These are phyloP conservation scores for Cynopterus brachyotis DNA, from an alignment of 2,113 vertebrate species.

Conservation along the genomic window DNA sequence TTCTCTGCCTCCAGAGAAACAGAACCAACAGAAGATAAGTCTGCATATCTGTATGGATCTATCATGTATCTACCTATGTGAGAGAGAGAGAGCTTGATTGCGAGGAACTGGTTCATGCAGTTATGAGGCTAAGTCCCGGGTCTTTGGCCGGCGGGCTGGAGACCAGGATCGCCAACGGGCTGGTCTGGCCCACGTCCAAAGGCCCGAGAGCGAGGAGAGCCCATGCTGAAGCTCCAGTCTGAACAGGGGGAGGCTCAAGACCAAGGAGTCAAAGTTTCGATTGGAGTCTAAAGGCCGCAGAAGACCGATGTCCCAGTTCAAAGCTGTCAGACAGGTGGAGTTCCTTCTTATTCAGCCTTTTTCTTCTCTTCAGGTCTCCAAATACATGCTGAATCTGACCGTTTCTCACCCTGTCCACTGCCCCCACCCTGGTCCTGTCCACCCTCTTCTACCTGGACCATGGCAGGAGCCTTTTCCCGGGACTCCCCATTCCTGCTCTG, in stretches of 20 bases:
- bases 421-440: neutral
- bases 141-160: neutral
- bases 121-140: neutral
- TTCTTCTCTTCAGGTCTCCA: neutral
- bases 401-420: neutral
- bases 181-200: neutral
- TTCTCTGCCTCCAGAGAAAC: neutral
- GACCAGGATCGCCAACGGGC: neutral
- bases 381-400: neutral
- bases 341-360: neutral
- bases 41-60: neutral
- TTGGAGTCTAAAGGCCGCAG: neutral
- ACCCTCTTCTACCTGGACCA: neutral
- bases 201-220: neutral
- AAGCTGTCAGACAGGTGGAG: neutral
- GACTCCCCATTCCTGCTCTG: neutral
- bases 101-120: neutral
- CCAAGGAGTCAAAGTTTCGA: neutral
- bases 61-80: no score
- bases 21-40: neutral
- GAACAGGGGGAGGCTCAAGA: neutral
- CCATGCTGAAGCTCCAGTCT: neutral
- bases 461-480: neutral
- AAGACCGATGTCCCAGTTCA: neutral
- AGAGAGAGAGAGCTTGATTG: no score